Conservation (phyloP, 2,888 invertebrate genomes). For the Cryptocephalus moraei region DNA sequence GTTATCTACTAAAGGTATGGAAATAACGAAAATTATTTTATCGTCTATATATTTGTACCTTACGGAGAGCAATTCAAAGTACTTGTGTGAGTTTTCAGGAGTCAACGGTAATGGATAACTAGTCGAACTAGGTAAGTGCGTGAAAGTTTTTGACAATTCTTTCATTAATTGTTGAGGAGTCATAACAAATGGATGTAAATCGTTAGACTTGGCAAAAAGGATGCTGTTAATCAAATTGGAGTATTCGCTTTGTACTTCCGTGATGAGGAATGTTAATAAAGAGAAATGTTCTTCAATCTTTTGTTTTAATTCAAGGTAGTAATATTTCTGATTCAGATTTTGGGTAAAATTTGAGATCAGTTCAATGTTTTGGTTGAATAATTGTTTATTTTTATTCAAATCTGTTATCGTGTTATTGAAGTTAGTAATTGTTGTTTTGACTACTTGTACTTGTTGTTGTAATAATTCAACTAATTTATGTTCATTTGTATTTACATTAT, state of each 20-base stretch:
- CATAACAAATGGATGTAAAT: conserved; percentile 11
- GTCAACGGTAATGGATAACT: conserved; percentile 7
- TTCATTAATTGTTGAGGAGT: conserved; percentile 8
- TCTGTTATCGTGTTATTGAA: conserved; percentile 12
- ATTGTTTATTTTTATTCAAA: conserved; percentile 6
- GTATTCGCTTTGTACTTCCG: conserved; percentile 10
- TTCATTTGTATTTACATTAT: conserved; percentile 6
- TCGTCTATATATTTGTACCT: conserved; percentile 6
- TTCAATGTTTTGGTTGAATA: conserved; percentile 9
- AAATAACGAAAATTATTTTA: conserved; percentile 7
- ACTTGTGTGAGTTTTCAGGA: conserved; percentile 3
- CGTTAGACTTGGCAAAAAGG: conserved; percentile 9
- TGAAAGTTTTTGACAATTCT: conserved; percentile 9
- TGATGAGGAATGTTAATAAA: conserved; percentile 7
- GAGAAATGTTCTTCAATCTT: conserved; percentile 11
- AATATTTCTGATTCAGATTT: conserved; percentile 1
- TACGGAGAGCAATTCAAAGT: conserved; percentile 3
- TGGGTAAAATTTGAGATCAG: conserved; percentile 1
- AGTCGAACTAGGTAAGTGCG: conserved; percentile 5
- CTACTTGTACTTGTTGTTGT: conserved; percentile 10
- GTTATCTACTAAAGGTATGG: conserved; percentile 7
- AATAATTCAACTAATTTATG: conserved; percentile 7
- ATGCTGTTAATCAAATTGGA: conserved; percentile 5
- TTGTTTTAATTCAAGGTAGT: conserved; percentile 10
- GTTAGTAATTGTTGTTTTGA: conserved; percentile 8